These are phyloP conservation scores for Tenebrio molitor DNA, from an alignment of 1,140 invertebrate species.

Conservation along the genomic window DNA sequence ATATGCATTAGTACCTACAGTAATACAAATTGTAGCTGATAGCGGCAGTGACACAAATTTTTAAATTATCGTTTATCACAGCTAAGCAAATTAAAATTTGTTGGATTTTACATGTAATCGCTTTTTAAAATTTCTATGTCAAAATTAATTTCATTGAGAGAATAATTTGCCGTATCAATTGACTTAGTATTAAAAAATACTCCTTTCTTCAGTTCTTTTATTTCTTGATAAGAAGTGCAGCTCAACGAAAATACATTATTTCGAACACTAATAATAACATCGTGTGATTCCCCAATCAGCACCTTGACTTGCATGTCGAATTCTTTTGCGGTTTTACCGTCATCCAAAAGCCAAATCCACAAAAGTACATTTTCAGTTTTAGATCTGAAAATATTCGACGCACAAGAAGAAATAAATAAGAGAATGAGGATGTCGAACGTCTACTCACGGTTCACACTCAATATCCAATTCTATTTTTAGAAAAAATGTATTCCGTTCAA, in stretches of 20 bases:
- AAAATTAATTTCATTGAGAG: conserved; percentile 30
- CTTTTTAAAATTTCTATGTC: conserved; percentile 45
- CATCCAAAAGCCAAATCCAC: conserved; percentile 57
- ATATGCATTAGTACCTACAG: no score
- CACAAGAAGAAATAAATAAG: no score
- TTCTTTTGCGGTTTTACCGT: conserved; percentile 47
- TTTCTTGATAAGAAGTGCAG: conserved; percentile 50
- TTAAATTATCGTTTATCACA: no score
- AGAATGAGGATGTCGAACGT: conserved; percentile 10
- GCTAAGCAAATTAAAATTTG: background rate
- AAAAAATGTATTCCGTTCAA: conserved; percentile 53
- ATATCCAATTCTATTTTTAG: conserved; percentile 47
- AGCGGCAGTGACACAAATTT: no score
- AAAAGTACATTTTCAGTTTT: conserved; percentile 49
- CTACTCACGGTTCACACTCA: conserved; percentile 23
- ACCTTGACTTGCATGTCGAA: conserved; percentile 58
- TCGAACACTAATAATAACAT: conserved; percentile 51
- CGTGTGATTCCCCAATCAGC: conserved; percentile 44
- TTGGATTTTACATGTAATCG: background rate
- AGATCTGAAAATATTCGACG: conserved; percentile 41
- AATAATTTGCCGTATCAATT: conserved; percentile 43
- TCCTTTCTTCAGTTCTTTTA: conserved; percentile 56
- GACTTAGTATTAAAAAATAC: conserved; percentile 55
- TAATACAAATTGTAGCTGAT: no score
- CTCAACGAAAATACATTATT: conserved; percentile 56